Evolutionary conservation across 2,113 vertebrate genomes (phyloP), one percentile per base, ranked within the genome.

Genomic region (Grammomys surdaster): DNA sequence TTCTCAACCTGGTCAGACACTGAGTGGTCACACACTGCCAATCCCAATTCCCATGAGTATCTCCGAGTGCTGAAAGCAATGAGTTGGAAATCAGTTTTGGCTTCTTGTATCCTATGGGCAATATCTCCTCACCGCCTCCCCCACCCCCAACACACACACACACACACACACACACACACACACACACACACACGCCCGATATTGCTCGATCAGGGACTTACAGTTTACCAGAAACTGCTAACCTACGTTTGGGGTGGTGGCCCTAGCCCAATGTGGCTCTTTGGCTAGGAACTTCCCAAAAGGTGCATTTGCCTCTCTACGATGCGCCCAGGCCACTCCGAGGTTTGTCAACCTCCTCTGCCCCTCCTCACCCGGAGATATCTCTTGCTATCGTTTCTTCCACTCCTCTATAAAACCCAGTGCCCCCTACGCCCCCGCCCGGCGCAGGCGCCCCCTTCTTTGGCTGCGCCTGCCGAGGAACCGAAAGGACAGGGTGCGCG

Each of bases 331-430:
- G 96, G 96, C 93, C 97, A 97, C 96, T 36, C 70, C 1, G 14
- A 97, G 97, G 96, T 97, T 97, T 97, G 95, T 36, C 97, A 97
- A 96, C 97, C 94, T 95, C 58, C 80, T 56, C 54, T 87, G 58
- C 95, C 97, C 97, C 98, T 20, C 73, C 84, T 97, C 96, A 94
- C 96, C 91, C 96, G 96, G 94, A 93, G 96, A 91, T 96, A 97
- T 96, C 97, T 97, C 98, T 96, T 96, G 98, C 98, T 98, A 98
- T 98, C 98, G 95, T 98, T 98, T 95, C 95, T 95, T 97, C 98
- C 98, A 97, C 98, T 96, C 97, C 94, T 19, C 82, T 58, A 73
- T 94, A 85, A 90, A 90, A 60, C 54, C 54, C 56, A 24, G 48
- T 36, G 70, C 69, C 98, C 97, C 98, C 98, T 98, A 96, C 98